phyloP scores from a whole-genome alignment of 2,888 invertebrate genomes.

The Drosophila phalerata region DNA sequence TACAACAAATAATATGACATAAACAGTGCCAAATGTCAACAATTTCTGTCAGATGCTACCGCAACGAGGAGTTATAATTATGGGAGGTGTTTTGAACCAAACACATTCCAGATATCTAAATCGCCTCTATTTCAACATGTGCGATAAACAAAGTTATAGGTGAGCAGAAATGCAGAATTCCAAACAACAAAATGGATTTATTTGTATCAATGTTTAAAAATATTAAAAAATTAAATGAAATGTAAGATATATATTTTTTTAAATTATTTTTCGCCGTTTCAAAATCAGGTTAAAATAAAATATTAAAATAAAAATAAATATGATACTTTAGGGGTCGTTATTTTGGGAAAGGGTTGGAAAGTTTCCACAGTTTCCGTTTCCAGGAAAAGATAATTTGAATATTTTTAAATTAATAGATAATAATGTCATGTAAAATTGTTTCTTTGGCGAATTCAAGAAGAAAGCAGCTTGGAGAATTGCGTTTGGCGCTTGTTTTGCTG shows the following conservation, averaged over 20 bases:
- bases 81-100: slow-evolving; percentile 1
- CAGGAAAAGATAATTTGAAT: too few relatives aligned
- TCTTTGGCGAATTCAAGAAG: slow-evolving; percentile 3
- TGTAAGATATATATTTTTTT: not conserved
- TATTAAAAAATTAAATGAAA: too few relatives aligned
- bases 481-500: slow-evolving; percentile 6
- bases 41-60: slow-evolving; percentile 45
- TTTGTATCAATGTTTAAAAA: too few relatives aligned
- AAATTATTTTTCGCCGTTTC: not conserved
- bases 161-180: too few relatives aligned
- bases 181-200: too few relatives aligned
- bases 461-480: slow-evolving; percentile 11
- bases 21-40: slow-evolving; percentile 65
- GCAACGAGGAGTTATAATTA: slow-evolving; percentile 33
- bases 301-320: not conserved
- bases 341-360: too few relatives aligned
- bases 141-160: not conserved
- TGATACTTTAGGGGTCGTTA: too few relatives aligned
- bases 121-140: slow-evolving; percentile 2
- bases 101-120: slow-evolving; percentile 16
- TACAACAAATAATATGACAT: slow-evolving; percentile 65
- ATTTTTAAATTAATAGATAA: too few relatives aligned
- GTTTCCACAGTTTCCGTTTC: too few relatives aligned
- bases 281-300: not conserved
- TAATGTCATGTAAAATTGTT: too few relatives aligned